A percentile compares a stretch with the other conserved stretches of the same genome.
phyloP scores from a whole-genome alignment of 1,140 invertebrate species.

The Temnothorax curvispinosus region DNA sequence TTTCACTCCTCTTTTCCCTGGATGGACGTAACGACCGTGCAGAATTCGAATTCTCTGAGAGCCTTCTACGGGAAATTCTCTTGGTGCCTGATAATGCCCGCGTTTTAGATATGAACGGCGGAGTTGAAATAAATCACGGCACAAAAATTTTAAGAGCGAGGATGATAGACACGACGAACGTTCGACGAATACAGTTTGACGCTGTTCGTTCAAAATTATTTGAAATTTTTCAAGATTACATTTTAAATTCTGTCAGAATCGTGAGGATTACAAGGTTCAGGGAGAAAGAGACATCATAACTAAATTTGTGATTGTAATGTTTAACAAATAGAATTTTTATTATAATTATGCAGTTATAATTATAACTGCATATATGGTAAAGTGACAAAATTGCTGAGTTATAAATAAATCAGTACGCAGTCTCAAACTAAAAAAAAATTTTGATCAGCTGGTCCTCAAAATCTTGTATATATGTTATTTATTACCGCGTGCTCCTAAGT shows the following conservation, averaged over 20 bases:
- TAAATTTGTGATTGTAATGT: neutral
- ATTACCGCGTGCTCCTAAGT: neutral
- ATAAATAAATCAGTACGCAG: neutral
- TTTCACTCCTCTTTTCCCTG: conserved; percentile 30
- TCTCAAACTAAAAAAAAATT: neutral
- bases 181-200: conserved; percentile 31
- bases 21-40: conserved; percentile 37
- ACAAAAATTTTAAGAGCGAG: neutral
- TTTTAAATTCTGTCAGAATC: neutral
- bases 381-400: neutral
- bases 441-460: neutral
- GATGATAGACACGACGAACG: conserved; percentile 15
- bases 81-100: conserved; percentile 16
- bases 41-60: conserved; percentile 33
- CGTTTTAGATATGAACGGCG: neutral
- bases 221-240: neutral
- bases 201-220: neutral
- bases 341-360: no score
- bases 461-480: neutral
- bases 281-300: no score
- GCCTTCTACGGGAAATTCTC: conserved; percentile 24
- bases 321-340: no score
- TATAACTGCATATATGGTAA: no score
- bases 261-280: neutral
- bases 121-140: conserved; percentile 38